These are phyloP conservation scores for Notocelia uddmanniana DNA, from an alignment of 2,888 invertebrate species.

Conservation along the genomic window DNA sequence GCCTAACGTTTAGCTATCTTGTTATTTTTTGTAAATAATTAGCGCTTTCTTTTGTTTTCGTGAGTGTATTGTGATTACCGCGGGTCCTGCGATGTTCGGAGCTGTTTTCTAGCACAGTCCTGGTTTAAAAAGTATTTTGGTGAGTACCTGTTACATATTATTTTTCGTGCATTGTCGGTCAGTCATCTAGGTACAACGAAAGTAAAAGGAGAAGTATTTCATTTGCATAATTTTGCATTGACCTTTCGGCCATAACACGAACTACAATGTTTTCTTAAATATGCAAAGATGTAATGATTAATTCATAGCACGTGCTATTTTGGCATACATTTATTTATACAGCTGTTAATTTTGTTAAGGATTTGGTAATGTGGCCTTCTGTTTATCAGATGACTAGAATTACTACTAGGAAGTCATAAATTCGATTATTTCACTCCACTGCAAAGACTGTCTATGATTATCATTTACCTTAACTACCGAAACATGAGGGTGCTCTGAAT, in stretches of 20 bases:
- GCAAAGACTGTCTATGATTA: too few relatives aligned
- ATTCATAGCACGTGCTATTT: slow-evolving; percentile 14
- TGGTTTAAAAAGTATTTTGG: slow-evolving; percentile 77
- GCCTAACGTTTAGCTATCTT: slow-evolving; percentile 60
- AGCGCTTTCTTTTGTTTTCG: slow-evolving; percentile 52
- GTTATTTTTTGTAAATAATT: slow-evolving; percentile 43
- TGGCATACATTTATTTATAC: slow-evolving; percentile 3
- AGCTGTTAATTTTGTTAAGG: background rate
- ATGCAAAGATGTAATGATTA: slow-evolving; percentile 18
- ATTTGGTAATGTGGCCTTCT: slow-evolving; percentile 23
- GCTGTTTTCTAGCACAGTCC: slow-evolving; percentile 84
- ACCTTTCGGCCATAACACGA: slow-evolving; percentile 6
- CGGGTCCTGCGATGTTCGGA: slow-evolving; percentile 78
- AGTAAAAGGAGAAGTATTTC: slow-evolving; percentile 31
- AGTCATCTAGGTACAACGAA: slow-evolving; percentile 28
- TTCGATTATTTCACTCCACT: background rate
- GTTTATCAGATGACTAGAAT: slow-evolving; percentile 7
- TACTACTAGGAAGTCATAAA: slow-evolving; percentile 13
- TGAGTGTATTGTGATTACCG: slow-evolving; percentile 47
- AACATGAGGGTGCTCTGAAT: too few relatives aligned
- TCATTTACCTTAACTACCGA: too few relatives aligned
- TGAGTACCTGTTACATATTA: slow-evolving; percentile 60
- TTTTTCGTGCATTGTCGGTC: slow-evolving; percentile 15
- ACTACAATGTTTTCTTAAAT: slow-evolving; percentile 1
- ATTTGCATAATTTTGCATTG: slow-evolving; percentile 33